Conservation (phyloP, 2,113 vertebrate species). For the Apistogramma diplotaenia region DNA sequence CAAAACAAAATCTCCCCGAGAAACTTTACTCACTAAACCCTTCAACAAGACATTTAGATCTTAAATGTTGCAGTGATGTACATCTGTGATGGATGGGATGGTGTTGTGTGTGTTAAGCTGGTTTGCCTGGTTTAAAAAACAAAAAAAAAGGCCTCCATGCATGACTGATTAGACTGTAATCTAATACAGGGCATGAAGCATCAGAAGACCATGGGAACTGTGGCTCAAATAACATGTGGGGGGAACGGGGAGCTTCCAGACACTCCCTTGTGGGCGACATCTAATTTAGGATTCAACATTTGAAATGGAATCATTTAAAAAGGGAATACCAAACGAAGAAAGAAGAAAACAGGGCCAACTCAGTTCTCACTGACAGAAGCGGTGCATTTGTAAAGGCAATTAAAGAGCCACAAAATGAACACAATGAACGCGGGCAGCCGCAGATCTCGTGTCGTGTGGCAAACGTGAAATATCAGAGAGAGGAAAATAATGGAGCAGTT, state of each 20-base stretch:
- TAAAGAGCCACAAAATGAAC: neutral
- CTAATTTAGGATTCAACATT: slow-evolving; percentile 20
- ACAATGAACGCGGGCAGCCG: neutral
- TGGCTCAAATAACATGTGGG: slow-evolving; percentile 26
- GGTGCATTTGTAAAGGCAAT: neutral
- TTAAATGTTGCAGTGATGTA: neutral
- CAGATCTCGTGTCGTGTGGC: no score
- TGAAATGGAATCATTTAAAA: neutral
- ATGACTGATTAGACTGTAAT: slow-evolving; percentile 38
- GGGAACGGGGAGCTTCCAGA: neutral
- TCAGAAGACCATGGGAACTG: neutral
- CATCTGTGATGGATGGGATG: neutral
- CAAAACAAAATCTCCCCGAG: neutral
- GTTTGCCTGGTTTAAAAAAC: neutral
- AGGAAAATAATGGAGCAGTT: neutral
- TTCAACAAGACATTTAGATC: neutral
- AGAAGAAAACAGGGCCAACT: neutral
- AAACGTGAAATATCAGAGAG: neutral
- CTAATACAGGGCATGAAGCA: slow-evolving; percentile 11
- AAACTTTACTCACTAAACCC: neutral
- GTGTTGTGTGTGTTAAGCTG: neutral
- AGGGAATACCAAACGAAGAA: neutral
- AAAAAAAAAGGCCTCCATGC: slow-evolving; percentile 14
- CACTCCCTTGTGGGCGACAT: neutral
- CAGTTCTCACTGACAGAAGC: neutral